A percentile compares a stretch with the other conserved stretches of the same genome.
Conservation (phyloP, 2,797 vertebrate species). For the Macropodus opercularis region DNA sequence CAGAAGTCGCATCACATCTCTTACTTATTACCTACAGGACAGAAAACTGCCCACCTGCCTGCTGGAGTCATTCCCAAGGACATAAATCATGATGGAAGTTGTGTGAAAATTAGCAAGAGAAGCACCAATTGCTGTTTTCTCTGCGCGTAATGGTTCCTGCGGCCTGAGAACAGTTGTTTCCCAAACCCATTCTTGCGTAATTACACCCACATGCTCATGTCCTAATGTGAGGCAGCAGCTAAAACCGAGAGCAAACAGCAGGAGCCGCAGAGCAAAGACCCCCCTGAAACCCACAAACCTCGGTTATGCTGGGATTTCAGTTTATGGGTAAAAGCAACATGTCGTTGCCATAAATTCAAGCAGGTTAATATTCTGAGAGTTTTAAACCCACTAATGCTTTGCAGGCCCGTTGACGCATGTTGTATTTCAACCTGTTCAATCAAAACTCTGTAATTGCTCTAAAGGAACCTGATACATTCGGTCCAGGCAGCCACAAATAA, state of each 20-base stretch:
- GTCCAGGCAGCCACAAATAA: rapidly evolving
- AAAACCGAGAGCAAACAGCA: slow-evolving; percentile 45
- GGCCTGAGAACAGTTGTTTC: slow-evolving; percentile 44
- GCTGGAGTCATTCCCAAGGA: slow-evolving; percentile 3
- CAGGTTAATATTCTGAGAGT: too few species aligned
- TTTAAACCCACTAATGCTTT: too few species aligned
- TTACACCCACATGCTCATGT: slow-evolving; percentile 47
- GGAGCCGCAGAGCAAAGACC: slow-evolving; percentile 10
- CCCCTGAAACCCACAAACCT: slow-evolving; percentile 3
- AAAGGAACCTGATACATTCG: neutral
- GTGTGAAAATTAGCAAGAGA: slow-evolving; percentile 18
- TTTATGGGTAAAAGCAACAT: neutral
- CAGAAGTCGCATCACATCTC: neutral
- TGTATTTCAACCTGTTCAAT: too few species aligned
- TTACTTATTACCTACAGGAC: neutral
- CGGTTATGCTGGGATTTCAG: neutral
- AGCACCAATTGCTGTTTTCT: slow-evolving; percentile 56
- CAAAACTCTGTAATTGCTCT: too few species aligned
- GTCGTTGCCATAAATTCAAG: too few species aligned
- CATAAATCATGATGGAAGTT: slow-evolving; percentile 10
- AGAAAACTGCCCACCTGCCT: neutral
- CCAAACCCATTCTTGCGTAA: slow-evolving; percentile 46
- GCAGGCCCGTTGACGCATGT: too few species aligned
- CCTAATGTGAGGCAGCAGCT: slow-evolving; percentile 31
- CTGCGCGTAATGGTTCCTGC: slow-evolving; percentile 49